These are phyloP conservation scores for Anguilla anguilla DNA, from an alignment of 2,797 vertebrate species.

Conservation along the genomic window DNA sequence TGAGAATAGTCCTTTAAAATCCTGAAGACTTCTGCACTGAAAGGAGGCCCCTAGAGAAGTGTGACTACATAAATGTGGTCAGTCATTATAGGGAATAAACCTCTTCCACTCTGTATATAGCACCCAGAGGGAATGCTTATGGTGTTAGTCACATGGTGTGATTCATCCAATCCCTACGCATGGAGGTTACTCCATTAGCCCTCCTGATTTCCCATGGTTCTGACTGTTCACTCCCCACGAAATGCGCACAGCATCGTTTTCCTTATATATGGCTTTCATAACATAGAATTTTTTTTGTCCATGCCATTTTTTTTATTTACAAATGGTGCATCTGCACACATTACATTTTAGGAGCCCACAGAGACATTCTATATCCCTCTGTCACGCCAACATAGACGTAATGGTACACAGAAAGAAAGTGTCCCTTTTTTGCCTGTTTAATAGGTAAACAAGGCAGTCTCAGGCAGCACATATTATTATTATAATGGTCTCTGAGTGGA, in stretches of 20 bases:
- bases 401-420: neutral
- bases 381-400: neutral
- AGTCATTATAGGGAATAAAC: neutral
- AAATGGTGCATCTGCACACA: neutral
- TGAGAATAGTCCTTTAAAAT: neutral
- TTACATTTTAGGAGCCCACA: conserved; percentile 12
- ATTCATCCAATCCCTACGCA: conserved; percentile 19
- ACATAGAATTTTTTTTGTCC: conserved; percentile 33
- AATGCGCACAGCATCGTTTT: conserved; percentile 35
- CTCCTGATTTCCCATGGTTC: conserved; percentile 51
- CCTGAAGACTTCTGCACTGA: neutral
- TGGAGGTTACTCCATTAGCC: conserved; percentile 49
- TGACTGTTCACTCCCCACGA: conserved; percentile 36
- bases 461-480: neutral
- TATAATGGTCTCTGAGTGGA: neutral
- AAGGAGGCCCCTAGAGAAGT: neutral
- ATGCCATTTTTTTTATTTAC: conserved; percentile 12
- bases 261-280: conserved; percentile 27
- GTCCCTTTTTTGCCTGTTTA: conserved; percentile 17
- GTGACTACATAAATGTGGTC: neutral
- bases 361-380: neutral
- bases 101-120: neutral
- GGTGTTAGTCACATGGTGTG: conserved; percentile 31
- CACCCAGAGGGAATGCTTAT: neutral
- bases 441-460: neutral